Evolutionary conservation across 2,113 vertebrate genomes (phyloP), one percentile per base, ranked within the genome.

Genomic region (Limanda limanda): DNA sequence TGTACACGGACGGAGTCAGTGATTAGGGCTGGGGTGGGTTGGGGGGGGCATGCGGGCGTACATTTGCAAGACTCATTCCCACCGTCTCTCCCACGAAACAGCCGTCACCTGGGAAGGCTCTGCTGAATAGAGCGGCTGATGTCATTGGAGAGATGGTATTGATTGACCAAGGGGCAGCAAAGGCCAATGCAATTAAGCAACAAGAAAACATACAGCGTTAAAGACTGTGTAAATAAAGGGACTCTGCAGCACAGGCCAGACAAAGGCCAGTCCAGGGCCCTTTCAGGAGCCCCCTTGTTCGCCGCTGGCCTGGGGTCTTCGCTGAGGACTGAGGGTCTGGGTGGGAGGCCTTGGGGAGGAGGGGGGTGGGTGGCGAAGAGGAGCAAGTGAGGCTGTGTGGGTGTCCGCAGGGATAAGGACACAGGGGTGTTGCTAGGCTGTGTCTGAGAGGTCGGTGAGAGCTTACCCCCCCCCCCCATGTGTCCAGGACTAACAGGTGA

Each of bases 141-240:
- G 93, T 94, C 90, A 94, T 85, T 77, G 74, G 68, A 68, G 84
- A 89, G 81, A 86, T 76, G 89, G 83, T 92, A 92, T 92, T 94
- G 94, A 93, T 89, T 91, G 90, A 91, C 87, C 90, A 71, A 79
- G 81, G 87, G 86, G 78, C 86, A 91, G 79, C 81, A 86, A 86
- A 93, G 93, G 93, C 87, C 92, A 90, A 92, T 91, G 92, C 94
- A 94, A 95, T 95, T 95, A 95, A 94, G 89, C 78, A 86, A 90
- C 88, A 92, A 89, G 90, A 94, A 93, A 93, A 94, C 92, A 93
- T 89, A 91, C 88, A 87, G 89, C 86, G 81, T 92, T 91, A 90
- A 94, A 94, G 91, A 90, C 92, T 94, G 92, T 93, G 93, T 94
- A 93, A 90, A 94, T 95, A 94, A 92, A 94, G 87, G 82, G 91